Evolutionary conservation across 2,113 vertebrate species (phyloP), one percentile per base, ranked within the genome.

Genomic region (Trogon melanurus): DNA sequence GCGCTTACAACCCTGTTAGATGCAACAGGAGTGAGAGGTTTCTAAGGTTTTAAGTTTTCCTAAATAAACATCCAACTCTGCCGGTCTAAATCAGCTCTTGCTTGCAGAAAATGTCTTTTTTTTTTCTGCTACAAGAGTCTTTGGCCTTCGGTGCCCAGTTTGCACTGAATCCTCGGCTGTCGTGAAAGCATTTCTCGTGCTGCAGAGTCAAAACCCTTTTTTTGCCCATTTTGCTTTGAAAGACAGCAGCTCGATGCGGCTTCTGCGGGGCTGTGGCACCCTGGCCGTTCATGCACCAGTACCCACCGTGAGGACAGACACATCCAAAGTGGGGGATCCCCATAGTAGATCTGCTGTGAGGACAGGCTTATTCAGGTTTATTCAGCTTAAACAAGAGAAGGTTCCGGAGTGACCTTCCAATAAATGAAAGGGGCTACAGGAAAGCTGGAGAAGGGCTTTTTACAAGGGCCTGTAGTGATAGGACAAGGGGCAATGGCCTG

Each of bases 121-220:
- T 65, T 15, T 53, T 65, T 45, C 53, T 64, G n/a, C 51, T 88
- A 65, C 62, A 72, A 76, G 79, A 94, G 54, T 58, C 58, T 73
- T 90, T 90, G 88, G 34, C 85, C 65, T 47, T 66, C 44, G 26
- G 60, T 78, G 41, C 62, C 25, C 51, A 36, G n/a, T 96, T 96
- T 96, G 93, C 89, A 88, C 75, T 91, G 91, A 92, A 88, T 48
- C 91, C 93, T 94, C 81, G 95, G 38, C 87, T 80, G 86, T 76
- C 18, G 1, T 69, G 85, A 85, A 88, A 93, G 91, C 36, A 60
- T 94, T 95, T 93, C 73, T 96, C 4, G 0, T 71, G 50, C 75
- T 84, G 56, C 74, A 57, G 44, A 89, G 91, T 93, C 25, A 32
- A 91, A 96, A 92, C 57, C 36, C 41, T 9, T 25, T 72, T 93